These are phyloP conservation scores for Yponomeuta plumbellus DNA, from an alignment of 2,888 invertebrate genomes.

Conservation along the genomic window DNA sequence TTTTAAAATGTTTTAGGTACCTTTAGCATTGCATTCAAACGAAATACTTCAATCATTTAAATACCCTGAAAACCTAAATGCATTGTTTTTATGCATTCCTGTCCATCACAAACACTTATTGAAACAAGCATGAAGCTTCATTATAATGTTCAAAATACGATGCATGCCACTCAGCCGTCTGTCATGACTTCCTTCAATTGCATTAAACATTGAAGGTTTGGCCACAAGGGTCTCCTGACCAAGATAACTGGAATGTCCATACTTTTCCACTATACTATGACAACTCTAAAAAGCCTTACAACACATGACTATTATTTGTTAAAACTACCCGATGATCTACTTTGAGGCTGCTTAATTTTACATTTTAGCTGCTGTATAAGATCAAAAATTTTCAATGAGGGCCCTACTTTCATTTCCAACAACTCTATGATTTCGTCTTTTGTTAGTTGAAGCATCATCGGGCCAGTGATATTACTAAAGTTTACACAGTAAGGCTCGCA, in stretches of 20 bases:
- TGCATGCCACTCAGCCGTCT: background rate
- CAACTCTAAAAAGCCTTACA: background rate
- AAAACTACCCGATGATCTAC: constrained; percentile 52
- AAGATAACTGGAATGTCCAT: constrained; percentile 8
- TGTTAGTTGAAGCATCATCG: constrained; percentile 84
- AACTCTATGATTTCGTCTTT: constrained; percentile 94
- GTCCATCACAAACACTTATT: background rate
- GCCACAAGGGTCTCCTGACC: background rate
- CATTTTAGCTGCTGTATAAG: constrained; percentile 93
- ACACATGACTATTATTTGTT: constrained; percentile 10
- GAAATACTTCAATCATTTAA: background rate
- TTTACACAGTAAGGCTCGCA: constrained; percentile 83
- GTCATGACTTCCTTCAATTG: background rate
- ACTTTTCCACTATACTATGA: background rate
- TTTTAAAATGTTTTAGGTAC: background rate
- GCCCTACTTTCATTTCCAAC: constrained; percentile 95
- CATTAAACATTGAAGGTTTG: background rate
- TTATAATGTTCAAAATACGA: background rate
- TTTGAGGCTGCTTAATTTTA: constrained; percentile 86
- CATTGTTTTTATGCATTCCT: background rate
- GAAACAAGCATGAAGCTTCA: background rate
- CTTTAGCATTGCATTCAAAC: background rate
- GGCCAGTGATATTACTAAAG: constrained; percentile 86
- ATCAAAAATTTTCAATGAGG: constrained; percentile 94
- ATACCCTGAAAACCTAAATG: constrained; percentile 1